phyloP scores from a whole-genome alignment of 2,797 vertebrate genomes.

The Acrossocheilus fasciatus region DNA sequence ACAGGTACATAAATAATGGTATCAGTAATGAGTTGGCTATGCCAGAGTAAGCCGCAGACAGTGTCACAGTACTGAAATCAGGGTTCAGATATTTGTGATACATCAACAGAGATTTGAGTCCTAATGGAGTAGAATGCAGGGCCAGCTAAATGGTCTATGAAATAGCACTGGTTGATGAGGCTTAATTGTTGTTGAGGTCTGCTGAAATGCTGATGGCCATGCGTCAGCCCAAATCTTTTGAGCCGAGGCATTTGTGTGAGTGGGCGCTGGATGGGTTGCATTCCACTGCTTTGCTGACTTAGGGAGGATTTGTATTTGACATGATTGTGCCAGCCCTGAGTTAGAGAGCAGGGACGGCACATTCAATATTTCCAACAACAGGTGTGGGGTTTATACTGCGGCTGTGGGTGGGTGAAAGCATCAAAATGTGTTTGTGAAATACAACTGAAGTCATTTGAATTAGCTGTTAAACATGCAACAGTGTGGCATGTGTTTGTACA shows the following conservation, averaged over 20 bases:
- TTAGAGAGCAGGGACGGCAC: neutral
- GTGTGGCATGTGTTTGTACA: neutral
- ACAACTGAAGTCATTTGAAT: neutral
- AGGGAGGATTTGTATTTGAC: constrained; percentile 41
- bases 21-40: neutral
- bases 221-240: constrained; percentile 53
- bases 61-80: constrained; percentile 1
- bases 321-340: neutral
- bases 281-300: constrained; percentile 57
- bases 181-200: constrained; percentile 54
- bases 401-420: neutral
- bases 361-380: constrained; percentile 44
- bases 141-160: constrained; percentile 39
- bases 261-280: constrained; percentile 31
- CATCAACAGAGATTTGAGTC: constrained; percentile 19
- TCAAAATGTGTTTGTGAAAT: constrained; percentile 3
- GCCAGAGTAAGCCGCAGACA: neutral
- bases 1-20: neutral
- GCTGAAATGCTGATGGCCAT: constrained; percentile 52
- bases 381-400: constrained; percentile 30
- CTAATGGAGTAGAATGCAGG: constrained; percentile 24
- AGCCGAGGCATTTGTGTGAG: constrained; percentile 46
- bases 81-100: constrained; percentile 25
- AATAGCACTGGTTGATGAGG: constrained; percentile 48
- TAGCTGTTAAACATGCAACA: neutral